Conservation (phyloP, 1,140 invertebrate species). For the Drosophila equinoxialis region DNA sequence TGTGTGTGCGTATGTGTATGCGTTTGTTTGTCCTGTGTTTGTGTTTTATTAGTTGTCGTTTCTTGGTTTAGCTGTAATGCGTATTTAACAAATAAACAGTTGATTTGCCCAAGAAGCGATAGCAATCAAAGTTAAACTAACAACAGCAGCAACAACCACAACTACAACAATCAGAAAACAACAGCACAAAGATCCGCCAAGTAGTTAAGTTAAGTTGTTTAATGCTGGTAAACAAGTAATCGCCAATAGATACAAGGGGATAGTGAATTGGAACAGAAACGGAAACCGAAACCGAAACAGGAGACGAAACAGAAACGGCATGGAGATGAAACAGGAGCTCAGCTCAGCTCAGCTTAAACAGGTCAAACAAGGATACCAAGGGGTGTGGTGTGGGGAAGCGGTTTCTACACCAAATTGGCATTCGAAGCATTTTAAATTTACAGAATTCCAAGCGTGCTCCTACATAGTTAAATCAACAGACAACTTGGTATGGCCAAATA, state of each 20-base stretch:
- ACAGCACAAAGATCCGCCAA: conserved; percentile 37
- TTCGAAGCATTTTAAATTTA: conserved; percentile 78
- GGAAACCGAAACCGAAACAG: not conserved
- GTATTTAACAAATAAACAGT: conserved; percentile 82
- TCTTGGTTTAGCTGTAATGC: conserved; percentile 71
- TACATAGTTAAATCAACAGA: conserved; percentile 75
- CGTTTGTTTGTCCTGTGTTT: conserved; percentile 25
- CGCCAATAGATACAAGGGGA: conserved; percentile 39
- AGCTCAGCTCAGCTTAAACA: conserved; percentile 58
- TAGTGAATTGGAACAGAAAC: not conserved
- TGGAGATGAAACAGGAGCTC: conserved; percentile 17
- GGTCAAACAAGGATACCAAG: conserved; percentile 48
- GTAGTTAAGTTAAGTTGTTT: conserved; percentile 82
- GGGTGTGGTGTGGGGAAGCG: too few relatives aligned
- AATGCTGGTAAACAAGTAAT: conserved; percentile 78
- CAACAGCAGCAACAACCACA: not conserved
- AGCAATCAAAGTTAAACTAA: conserved; percentile 62
- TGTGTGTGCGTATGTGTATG: not conserved
- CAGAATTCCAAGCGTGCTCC: conserved; percentile 66
- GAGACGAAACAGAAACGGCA: conserved; percentile 4
- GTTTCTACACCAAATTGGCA: conserved; percentile 33
- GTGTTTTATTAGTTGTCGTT: conserved; percentile 67
- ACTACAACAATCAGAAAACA: not conserved
- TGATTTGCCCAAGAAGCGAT: conserved; percentile 68
- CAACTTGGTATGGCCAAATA: conserved; percentile 57